These are phyloP conservation scores for Ricordea florida DNA, from an alignment of 92 coral and sea anemone species.

Conservation along the genomic window DNA sequence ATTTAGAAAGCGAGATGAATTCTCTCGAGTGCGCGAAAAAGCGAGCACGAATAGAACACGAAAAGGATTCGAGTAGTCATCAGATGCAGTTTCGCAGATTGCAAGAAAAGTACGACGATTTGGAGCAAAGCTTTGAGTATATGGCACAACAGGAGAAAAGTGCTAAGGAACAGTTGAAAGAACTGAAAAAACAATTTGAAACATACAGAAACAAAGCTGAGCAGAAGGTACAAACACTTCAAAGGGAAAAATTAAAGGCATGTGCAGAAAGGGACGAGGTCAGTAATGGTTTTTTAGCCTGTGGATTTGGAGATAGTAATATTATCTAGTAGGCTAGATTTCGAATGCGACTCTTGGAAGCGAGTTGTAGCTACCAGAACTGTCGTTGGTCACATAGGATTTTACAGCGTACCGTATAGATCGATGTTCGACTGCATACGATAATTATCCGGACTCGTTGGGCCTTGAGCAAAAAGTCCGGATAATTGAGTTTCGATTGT, in stretches of 20 bases:
- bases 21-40: constrained; percentile 71
- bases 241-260: constrained; percentile 85
- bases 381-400: no score
- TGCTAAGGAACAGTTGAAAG: constrained; percentile 86
- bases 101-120: constrained; percentile 75
- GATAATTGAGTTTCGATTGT: no score
- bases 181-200: constrained; percentile 84
- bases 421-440: no score
- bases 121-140: constrained; percentile 80
- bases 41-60: constrained; percentile 83
- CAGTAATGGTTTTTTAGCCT: no score
- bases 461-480: no score
- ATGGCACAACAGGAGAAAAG: constrained; percentile 87
- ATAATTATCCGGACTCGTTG: no score
- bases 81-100: constrained; percentile 55
- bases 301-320: no score
- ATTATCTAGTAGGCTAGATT: no score
- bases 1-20: constrained; percentile 77
- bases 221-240: constrained; percentile 80
- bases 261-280: constrained; percentile 93
- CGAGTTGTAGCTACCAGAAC: no score
- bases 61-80: constrained; percentile 70
- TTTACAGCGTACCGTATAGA: no score
- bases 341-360: no score
- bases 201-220: constrained; percentile 73